Conservation (phyloP, 2,888 invertebrate species). For the Drosophila anomalata region DNA sequence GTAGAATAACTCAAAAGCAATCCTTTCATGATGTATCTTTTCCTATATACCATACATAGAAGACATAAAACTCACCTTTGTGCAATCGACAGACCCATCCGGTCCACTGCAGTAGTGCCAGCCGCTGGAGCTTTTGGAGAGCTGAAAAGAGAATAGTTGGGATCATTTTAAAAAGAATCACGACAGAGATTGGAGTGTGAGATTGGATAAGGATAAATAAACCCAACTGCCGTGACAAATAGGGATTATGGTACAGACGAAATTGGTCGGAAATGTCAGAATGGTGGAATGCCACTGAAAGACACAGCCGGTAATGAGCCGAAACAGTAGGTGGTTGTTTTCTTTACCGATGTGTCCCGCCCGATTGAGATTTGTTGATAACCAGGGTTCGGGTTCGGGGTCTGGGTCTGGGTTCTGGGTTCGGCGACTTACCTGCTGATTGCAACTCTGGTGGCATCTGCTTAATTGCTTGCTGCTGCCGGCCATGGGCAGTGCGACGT, state of each 20-base stretch:
- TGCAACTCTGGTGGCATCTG: constrained; percentile 83
- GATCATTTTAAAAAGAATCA: not conserved
- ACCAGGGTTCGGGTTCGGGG: constrained; percentile 9
- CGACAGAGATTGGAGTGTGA: too few relatives aligned
- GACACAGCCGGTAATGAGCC: too few relatives aligned
- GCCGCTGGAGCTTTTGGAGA: constrained; percentile 83
- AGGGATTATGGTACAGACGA: not conserved
- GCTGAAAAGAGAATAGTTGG: constrained; percentile 72
- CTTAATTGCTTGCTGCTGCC: constrained; percentile 80
- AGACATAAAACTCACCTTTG: constrained; percentile 79
- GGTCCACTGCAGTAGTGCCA: constrained; percentile 84
- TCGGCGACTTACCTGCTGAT: constrained; percentile 79
- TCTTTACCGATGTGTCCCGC: not conserved
- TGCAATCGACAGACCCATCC: constrained; percentile 78
- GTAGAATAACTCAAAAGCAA: too few relatives aligned
- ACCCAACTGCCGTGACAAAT: not conserved
- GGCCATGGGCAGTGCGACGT: constrained; percentile 17
- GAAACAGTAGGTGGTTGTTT: not conserved
- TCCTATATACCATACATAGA: too few relatives aligned
- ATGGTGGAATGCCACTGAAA: too few relatives aligned
- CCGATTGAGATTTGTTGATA: not conserved
- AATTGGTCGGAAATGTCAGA: not conserved
- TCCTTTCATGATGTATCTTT: too few relatives aligned
- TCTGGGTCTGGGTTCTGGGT: constrained; percentile 4
- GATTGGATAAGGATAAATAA: not conserved